Conservation (phyloP, 2,797 vertebrate genomes). For the Gouania willdenowi region DNA sequence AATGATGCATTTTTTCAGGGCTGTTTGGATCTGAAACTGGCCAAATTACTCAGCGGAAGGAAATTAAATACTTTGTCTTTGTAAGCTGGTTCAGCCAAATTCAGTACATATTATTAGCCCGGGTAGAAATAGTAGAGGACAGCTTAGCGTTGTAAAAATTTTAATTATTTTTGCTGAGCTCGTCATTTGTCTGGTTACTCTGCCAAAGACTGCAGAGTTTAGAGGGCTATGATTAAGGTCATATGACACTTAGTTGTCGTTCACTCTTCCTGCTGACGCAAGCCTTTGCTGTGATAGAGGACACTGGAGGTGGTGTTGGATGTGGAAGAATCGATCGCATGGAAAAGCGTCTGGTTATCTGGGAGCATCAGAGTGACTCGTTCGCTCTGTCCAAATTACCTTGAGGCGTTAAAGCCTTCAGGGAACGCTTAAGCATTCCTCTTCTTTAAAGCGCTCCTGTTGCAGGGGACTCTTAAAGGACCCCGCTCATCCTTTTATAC, state of each 20-base stretch:
- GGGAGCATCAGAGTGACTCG: slow-evolving; percentile 30
- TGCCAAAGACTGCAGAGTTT: slow-evolving; percentile 13
- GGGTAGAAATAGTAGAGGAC: slow-evolving; percentile 23
- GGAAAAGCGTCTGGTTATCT: slow-evolving; percentile 40
- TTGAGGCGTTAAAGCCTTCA: slow-evolving; percentile 27
- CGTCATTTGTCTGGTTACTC: slow-evolving; percentile 24
- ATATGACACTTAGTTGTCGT: slow-evolving; percentile 18
- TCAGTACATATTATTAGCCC: slow-evolving; percentile 37
- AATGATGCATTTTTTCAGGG: slow-evolving; percentile 24
- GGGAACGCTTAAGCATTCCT: slow-evolving; percentile 11
- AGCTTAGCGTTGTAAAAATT: slow-evolving; percentile 15
- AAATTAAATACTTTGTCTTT: slow-evolving; percentile 38
- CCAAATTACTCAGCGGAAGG: slow-evolving; percentile 31
- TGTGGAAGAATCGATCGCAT: slow-evolving; percentile 46
- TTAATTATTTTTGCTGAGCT: slow-evolving; percentile 27
- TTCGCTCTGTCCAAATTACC: slow-evolving; percentile 29
- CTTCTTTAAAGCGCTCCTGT: slow-evolving; percentile 23
- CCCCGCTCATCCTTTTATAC: slow-evolving; percentile 3
- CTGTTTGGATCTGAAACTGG: slow-evolving; percentile 19
- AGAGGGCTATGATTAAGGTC: slow-evolving; percentile 38
- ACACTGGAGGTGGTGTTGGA: slow-evolving; percentile 21
- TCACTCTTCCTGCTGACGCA: slow-evolving; percentile 52
- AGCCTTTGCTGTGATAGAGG: slow-evolving; percentile 47
- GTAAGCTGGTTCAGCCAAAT: slow-evolving; percentile 20
- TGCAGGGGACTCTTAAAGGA: slow-evolving; percentile 20